These are phyloP conservation scores for Hecatera dysodea DNA, from an alignment of 2,888 invertebrate species.

Conservation along the genomic window DNA sequence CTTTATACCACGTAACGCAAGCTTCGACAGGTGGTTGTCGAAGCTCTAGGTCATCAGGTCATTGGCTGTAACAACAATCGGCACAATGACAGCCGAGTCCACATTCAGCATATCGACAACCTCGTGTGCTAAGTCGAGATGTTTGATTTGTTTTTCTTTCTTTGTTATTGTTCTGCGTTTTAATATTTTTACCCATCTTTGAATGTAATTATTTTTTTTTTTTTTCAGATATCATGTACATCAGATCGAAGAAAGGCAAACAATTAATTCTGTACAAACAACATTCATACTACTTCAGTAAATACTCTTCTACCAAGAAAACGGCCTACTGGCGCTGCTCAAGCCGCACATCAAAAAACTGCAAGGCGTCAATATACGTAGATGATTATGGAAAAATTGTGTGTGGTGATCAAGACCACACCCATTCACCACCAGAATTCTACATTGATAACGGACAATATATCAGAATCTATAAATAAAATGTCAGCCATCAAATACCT, in stretches of 20 bases:
- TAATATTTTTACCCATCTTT: no score
- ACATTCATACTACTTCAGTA: constrained; percentile 13
- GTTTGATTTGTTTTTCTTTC: no score
- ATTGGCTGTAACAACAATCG: no score
- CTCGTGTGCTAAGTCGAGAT: no score
- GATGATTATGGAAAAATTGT: constrained; percentile 11
- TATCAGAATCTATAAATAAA: constrained; percentile 9
- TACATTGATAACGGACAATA: constrained; percentile 30
- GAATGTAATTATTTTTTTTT: not conserved
- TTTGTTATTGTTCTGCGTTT: no score
- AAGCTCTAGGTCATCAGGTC: no score
- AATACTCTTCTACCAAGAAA: constrained; percentile 13
- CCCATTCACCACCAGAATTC: constrained; percentile 33
- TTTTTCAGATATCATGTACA: constrained; percentile 30
- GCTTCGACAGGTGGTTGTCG: no score
- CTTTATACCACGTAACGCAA: no score
- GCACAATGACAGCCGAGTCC: no score
- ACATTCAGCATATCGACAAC: no score
- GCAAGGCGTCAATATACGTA: constrained; percentile 33
- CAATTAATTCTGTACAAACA: constrained; percentile 27
- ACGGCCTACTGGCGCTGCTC: constrained; percentile 28
- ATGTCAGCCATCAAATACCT: not conserved
- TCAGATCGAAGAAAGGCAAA: constrained; percentile 32
- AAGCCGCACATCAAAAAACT: not conserved
- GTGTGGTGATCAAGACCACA: constrained; percentile 9